These are phyloP conservation scores for Alauda arvensis DNA, from an alignment of 2,797 vertebrate genomes.

Conservation along the genomic window DNA sequence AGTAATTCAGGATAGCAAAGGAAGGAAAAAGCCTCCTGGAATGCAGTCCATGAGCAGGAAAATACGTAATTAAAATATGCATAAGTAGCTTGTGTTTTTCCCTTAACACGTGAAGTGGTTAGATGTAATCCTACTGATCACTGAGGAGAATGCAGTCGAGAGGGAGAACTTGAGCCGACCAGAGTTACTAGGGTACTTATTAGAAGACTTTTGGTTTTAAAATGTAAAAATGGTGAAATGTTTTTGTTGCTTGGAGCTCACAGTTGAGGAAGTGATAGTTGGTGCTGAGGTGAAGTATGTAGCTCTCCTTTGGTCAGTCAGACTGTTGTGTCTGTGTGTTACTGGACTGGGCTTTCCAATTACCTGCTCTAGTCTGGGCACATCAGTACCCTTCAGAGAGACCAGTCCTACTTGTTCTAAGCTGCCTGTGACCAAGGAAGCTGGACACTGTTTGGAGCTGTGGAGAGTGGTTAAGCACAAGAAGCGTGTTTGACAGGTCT, in stretches of 20 bases:
- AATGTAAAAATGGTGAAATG: neutral
- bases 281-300: neutral
- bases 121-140: neutral
- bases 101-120: neutral
- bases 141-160: neutral
- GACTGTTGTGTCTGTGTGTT: neutral
- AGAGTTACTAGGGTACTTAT: neutral
- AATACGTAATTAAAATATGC: neutral
- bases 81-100: conserved; percentile 5
- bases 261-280: neutral
- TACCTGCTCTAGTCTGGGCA: neutral
- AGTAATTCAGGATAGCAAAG: neutral
- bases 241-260: neutral
- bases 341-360: neutral
- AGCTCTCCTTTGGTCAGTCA: neutral
- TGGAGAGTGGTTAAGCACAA: neutral
- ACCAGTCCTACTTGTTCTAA: neutral
- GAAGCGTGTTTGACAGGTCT: neutral
- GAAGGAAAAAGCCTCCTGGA: conserved; percentile 37
- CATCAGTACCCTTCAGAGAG: neutral
- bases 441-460: neutral
- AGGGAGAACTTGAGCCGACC: neutral
- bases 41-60: neutral
- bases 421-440: neutral
- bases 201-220: neutral